These are phyloP conservation scores for Torymus auratus DNA, from an alignment of 2,888 invertebrate species.

Conservation along the genomic window DNA sequence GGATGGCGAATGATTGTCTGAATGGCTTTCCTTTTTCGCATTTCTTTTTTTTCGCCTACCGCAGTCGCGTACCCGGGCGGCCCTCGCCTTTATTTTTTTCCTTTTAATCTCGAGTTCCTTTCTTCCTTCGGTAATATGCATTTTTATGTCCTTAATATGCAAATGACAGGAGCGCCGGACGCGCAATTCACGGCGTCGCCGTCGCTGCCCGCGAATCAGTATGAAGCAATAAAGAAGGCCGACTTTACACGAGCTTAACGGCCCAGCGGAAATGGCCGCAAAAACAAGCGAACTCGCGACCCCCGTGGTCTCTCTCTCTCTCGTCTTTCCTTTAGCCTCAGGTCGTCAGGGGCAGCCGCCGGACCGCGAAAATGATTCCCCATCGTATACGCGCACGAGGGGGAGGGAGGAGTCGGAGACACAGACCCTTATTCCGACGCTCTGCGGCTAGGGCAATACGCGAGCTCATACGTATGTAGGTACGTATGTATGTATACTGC, in stretches of 20 bases:
- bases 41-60: slow-evolving; percentile 16
- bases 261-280: slow-evolving; percentile 49
- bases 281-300: slow-evolving; percentile 39
- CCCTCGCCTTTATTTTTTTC: slow-evolving; percentile 43
- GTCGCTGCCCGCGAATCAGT: slow-evolving; percentile 34
- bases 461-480: too few species aligned
- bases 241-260: slow-evolving; percentile 54
- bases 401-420: slow-evolving; percentile 5
- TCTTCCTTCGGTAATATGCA: slow-evolving; percentile 58
- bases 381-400: slow-evolving; percentile 27
- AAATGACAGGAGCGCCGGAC: slow-evolving; percentile 42
- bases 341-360: slow-evolving; percentile 35
- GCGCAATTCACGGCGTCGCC: slow-evolving; percentile 8
- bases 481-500: neutral
- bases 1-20: slow-evolving; percentile 48
- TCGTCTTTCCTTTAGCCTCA: neutral
- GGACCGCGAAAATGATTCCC: slow-evolving; percentile 59
- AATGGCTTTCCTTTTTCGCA: slow-evolving; percentile 47
- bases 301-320: neutral
- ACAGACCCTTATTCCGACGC: slow-evolving; percentile 39
- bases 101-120: slow-evolving; percentile 56
- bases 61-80: slow-evolving; percentile 1
- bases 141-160: slow-evolving; percentile 60
- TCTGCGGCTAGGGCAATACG: neutral
- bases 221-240: slow-evolving; percentile 50